These are phyloP conservation scores for Calosoma granatense DNA, from an alignment of 1,140 invertebrate genomes.

Conservation along the genomic window DNA sequence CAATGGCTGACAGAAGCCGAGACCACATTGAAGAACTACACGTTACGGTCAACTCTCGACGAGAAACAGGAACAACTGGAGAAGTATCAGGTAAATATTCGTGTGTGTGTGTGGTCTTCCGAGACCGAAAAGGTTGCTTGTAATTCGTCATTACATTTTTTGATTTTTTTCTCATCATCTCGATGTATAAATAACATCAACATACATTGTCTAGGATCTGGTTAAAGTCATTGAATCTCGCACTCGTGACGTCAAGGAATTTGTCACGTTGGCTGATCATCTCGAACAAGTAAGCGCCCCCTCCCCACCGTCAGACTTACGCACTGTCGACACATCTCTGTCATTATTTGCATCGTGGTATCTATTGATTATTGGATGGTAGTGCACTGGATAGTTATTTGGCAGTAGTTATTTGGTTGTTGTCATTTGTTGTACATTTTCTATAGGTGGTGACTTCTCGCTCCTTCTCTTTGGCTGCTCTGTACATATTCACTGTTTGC, in stretches of 20 bases:
- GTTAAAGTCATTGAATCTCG: slow-evolving; percentile 61
- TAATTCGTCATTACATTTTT: slow-evolving; percentile 5
- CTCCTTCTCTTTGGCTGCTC: background rate
- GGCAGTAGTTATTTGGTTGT: too few species aligned
- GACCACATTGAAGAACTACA: slow-evolving; percentile 76
- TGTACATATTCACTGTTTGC: too few species aligned
- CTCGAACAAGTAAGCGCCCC: slow-evolving; percentile 70
- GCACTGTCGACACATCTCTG: background rate
- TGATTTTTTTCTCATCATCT: slow-evolving; percentile 12
- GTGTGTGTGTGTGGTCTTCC: slow-evolving; percentile 12
- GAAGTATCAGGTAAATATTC: slow-evolving; percentile 70
- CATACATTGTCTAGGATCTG: slow-evolving; percentile 49
- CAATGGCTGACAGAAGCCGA: slow-evolving; percentile 81
- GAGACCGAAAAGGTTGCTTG: slow-evolving; percentile 12
- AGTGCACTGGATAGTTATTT: background rate
- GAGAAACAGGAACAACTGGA: slow-evolving; percentile 85
- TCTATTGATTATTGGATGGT: background rate
- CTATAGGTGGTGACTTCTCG: background rate
- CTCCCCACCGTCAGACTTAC: slow-evolving; percentile 16
- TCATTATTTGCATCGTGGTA: background rate
- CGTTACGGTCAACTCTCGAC: slow-evolving; percentile 70
- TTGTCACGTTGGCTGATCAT: slow-evolving; percentile 62
- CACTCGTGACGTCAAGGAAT: slow-evolving; percentile 59
- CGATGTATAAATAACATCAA: background rate
- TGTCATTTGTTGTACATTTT: background rate